phyloP scores from a whole-genome alignment of 2,888 invertebrate genomes.

The Abrostola triplasia region DNA sequence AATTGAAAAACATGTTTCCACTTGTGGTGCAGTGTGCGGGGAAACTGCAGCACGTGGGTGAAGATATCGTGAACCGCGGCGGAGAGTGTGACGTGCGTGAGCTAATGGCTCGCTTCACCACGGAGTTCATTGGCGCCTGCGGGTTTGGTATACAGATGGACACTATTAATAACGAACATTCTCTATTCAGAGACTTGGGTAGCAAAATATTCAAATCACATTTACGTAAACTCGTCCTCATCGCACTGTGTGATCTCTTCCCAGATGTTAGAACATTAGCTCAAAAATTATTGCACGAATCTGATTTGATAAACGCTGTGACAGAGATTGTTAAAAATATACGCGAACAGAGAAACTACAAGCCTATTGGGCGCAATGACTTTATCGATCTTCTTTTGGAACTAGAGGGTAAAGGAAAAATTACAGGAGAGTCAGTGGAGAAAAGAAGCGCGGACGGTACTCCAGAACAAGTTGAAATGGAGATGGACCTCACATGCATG shows the following conservation, averaged over 20 bases:
- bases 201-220: slow-evolving; percentile 61
- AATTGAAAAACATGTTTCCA: slow-evolving; percentile 79
- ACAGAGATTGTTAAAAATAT: slow-evolving; percentile 62
- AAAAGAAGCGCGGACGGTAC: slow-evolving; percentile 65
- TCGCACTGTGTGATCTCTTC: slow-evolving; percentile 63
- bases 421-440: slow-evolving; percentile 72
- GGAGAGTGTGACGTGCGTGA: slow-evolving; percentile 68
- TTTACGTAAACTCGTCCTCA: slow-evolving; percentile 43
- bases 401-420: slow-evolving; percentile 66
- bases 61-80: slow-evolving; percentile 60
- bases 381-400: slow-evolving; percentile 72
- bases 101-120: slow-evolving; percentile 73
- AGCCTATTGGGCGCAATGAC: slow-evolving; percentile 70
- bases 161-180: slow-evolving; percentile 68
- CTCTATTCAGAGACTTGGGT: slow-evolving; percentile 66
- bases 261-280: slow-evolving; percentile 62
- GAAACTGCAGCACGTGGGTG: slow-evolving; percentile 65
- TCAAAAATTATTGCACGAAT: slow-evolving; percentile 38
- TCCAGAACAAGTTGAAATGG: slow-evolving; percentile 63
- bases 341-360: slow-evolving; percentile 67
- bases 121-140: slow-evolving; percentile 74
- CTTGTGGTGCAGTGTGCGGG: slow-evolving; percentile 73
- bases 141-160: slow-evolving; percentile 73
- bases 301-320: slow-evolving; percentile 49
- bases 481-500: slow-evolving; percentile 65